Evolutionary conservation across 2,113 vertebrate genomes (phyloP).

Genomic region (Catharus minimus): DNA sequence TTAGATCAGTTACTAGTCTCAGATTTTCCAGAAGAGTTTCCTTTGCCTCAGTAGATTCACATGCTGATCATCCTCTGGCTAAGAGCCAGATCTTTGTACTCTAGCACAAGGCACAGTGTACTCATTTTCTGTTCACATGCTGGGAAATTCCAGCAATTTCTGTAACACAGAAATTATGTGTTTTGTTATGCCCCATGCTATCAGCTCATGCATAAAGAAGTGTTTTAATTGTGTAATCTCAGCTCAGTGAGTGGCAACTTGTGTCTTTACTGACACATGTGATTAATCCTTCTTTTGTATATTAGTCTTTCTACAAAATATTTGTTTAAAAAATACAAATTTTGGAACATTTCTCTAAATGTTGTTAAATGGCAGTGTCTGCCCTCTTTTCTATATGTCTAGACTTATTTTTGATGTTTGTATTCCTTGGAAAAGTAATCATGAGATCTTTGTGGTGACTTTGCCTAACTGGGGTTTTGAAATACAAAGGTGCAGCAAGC

Average conservation of each 20-base stretch:
- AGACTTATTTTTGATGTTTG: neutral
- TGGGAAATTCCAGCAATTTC: neutral
- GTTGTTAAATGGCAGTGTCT: neutral
- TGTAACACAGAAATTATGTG: neutral
- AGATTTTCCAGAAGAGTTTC: neutral
- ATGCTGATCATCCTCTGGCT: neutral
- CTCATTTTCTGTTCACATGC: neutral
- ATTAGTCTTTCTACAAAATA: neutral
- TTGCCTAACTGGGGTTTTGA: neutral
- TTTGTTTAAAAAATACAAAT: neutral
- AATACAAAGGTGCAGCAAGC: neutral
- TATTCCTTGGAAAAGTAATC: neutral
- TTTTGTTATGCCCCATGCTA: neutral
- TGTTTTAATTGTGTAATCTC: neutral
- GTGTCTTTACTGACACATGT: fast-evolving
- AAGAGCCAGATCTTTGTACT: neutral
- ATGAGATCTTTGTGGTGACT: neutral
- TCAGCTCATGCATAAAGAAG: neutral
- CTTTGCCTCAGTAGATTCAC: neutral
- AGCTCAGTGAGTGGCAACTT: neutral
- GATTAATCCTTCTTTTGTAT: neutral
- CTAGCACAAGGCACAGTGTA: neutral
- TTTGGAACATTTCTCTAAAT: neutral
- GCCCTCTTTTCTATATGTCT: neutral
- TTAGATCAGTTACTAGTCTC: neutral